Percentiles rank a stretch among this genome's conserved stretches.
Evolutionary conservation across 1,140 invertebrate species (phyloP).

Genomic region (fruit fly (Drosophila melanogaster)): Release_6_plus_ISO1_MT NT_033779.5:12870501-12871000

Average conservation of each 20-base stretch:
- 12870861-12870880: background rate
- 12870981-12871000: conserved; percentile 56
- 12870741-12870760: background rate
- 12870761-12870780: conserved; percentile 70
- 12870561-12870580: conserved; percentile 83
- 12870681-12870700: conserved; percentile 34
- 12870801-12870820: conserved; percentile 83
- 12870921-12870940: conserved; percentile 7
- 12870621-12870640: conserved; percentile 13
- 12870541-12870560: conserved; percentile 77
- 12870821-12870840: conserved; percentile 78
- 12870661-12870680: conserved; percentile 74
- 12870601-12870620: conserved; percentile 22
- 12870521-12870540: conserved; percentile 2
- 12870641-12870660: conserved; percentile 81
- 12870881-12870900: conserved; percentile 1
- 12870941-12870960: conserved; percentile 13
- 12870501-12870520: conserved; percentile 62
- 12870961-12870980: conserved; percentile 55
- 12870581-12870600: conserved; percentile 81
- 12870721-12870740: conserved; percentile 16
- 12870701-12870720: conserved; percentile 37
- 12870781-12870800: conserved; percentile 83
- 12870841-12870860: conserved; percentile 53
- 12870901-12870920: conserved; percentile 13